Evolutionary conservation across 2,797 vertebrate species (phyloP).

Genomic region (Gymnoscopelus microlampas): DNA sequence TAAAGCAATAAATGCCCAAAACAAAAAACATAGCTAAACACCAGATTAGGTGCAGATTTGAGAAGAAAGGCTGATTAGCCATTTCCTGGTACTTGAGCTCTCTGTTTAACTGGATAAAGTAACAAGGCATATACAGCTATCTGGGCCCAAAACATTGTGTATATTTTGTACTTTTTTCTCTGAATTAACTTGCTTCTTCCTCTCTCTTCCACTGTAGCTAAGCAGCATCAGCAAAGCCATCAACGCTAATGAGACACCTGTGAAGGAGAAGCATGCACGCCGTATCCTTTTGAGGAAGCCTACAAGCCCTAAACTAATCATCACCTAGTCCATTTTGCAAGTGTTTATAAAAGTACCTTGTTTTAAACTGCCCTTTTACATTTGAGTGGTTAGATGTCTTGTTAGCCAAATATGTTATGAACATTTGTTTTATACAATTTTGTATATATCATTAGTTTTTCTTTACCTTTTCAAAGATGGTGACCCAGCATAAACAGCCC

Average conservation of each 20-base stretch:
- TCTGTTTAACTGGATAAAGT: neutral
- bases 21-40: neutral
- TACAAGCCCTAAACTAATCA: neutral
- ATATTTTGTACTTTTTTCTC: neutral
- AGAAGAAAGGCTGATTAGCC: neutral
- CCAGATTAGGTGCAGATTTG: neutral
- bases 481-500: too few species aligned
- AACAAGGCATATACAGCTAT: neutral
- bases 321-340: neutral
- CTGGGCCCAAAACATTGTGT: neutral
- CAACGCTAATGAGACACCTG: slow-evolving; percentile 89
- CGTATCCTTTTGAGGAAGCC: slow-evolving; percentile 89
- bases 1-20: too few species aligned
- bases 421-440: neutral
- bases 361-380: neutral
- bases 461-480: too few species aligned
- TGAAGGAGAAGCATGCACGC: slow-evolving; percentile 97
- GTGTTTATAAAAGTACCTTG: too few species aligned
- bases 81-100: neutral
- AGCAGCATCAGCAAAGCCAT: slow-evolving; percentile 99
- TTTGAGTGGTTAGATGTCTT: neutral
- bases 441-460: too few species aligned
- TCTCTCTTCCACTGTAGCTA: slow-evolving; percentile 76
- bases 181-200: neutral
- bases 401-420: neutral